Conservation (phyloP, 2,888 invertebrate genomes). For the Neria commutata region DNA sequence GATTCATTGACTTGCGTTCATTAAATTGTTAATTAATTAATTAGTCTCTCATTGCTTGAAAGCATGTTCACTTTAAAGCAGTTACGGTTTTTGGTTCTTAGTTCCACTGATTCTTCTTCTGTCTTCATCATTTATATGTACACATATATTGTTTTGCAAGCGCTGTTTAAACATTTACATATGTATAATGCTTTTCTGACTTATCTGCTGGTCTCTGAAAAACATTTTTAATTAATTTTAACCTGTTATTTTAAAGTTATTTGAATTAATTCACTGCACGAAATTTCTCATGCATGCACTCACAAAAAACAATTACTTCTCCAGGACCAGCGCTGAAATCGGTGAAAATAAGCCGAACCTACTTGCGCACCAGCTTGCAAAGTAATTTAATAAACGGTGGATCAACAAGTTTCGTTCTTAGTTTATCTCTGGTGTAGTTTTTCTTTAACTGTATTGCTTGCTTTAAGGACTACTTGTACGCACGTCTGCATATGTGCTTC, state of each 20-base stretch:
- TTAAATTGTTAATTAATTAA: not conserved
- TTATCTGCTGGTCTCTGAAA: constrained; percentile 11
- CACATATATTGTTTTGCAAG: not conserved
- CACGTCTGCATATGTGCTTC: constrained; percentile 12
- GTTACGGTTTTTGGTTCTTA: constrained; percentile 4
- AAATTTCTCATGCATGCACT: no score
- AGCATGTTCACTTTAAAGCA: not conserved
- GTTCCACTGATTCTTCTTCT: no score
- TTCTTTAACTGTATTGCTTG: constrained; percentile 33
- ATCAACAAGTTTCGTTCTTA: constrained; percentile 16
- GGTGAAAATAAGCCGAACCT: constrained; percentile 54
- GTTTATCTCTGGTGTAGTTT: not conserved
- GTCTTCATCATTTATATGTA: not conserved
- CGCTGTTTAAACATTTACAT: no score
- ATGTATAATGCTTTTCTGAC: not conserved
- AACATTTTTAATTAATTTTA: no score
- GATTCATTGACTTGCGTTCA: no score
- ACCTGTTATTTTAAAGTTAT: constrained; percentile 5
- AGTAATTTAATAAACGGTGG: constrained; percentile 42
- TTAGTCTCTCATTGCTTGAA: not conserved
- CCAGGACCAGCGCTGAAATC: constrained; percentile 42
- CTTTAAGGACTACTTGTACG: not conserved
- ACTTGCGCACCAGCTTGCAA: constrained; percentile 59
- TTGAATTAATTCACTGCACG: not conserved
- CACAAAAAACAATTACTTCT: no score